Evolutionary conservation across 2,888 invertebrate species (phyloP).

Genomic region (Furcula furcula): DNA sequence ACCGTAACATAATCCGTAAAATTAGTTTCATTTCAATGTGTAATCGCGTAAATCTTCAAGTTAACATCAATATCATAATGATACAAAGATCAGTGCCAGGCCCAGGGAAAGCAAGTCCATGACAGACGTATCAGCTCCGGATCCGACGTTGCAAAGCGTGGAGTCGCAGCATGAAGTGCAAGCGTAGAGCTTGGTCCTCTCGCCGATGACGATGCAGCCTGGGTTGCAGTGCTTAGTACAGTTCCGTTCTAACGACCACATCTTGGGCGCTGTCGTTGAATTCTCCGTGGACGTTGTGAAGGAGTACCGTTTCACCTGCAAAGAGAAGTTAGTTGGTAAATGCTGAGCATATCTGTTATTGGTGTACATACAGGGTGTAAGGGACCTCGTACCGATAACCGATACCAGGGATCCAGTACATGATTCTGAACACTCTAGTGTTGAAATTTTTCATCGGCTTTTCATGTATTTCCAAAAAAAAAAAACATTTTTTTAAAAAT

Average conservation of each 20-base stretch:
- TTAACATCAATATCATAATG: slow-evolving; percentile 23
- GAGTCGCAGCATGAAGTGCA: slow-evolving; percentile 93
- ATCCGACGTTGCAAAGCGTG: slow-evolving; percentile 90
- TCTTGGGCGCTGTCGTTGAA: slow-evolving; percentile 84
- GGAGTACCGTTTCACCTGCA: slow-evolving; percentile 90
- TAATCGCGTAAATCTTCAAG: not conserved
- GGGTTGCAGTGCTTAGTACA: slow-evolving; percentile 92
- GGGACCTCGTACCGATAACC: too few relatives aligned
- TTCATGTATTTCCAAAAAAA: too few relatives aligned
- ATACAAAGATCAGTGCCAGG: slow-evolving; percentile 6
- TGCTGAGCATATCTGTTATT: too few relatives aligned
- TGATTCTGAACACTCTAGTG: too few relatives aligned
- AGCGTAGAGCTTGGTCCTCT: slow-evolving; percentile 92
- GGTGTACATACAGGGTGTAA: too few relatives aligned
- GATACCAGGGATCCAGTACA: too few relatives aligned
- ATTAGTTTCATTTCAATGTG: not conserved
- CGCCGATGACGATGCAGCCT: slow-evolving; percentile 94
- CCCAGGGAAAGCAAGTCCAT: slow-evolving; percentile 13
- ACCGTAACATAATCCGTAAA: too few relatives aligned
- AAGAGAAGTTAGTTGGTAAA: not conserved
- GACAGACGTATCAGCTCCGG: slow-evolving; percentile 48
- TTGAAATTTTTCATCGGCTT: too few relatives aligned
- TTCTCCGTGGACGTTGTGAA: slow-evolving; percentile 93
- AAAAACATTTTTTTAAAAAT: too few relatives aligned
- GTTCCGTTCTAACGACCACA: slow-evolving; percentile 92